Conservation (phyloP, 2,113 vertebrate genomes). For the Podiceps cristatus region DNA sequence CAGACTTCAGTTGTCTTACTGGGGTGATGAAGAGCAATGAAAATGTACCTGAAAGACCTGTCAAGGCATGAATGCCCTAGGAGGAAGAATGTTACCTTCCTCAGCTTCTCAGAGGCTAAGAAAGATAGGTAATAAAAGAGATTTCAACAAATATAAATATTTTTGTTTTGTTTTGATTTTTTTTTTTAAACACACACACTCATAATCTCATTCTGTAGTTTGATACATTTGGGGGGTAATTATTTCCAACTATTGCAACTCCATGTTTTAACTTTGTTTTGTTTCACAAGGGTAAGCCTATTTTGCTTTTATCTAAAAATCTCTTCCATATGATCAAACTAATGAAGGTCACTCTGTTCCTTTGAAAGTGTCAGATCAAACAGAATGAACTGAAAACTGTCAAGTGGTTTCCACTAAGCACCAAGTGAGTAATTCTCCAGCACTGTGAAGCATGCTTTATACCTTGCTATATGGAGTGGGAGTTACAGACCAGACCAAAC, state of each 20-base stretch:
- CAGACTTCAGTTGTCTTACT: background rate
- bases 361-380: slow-evolving; percentile 56
- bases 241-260: background rate
- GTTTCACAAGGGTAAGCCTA: background rate
- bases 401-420: slow-evolving; percentile 18
- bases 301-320: slow-evolving; percentile 36
- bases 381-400: slow-evolving; percentile 33
- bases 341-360: slow-evolving; percentile 34
- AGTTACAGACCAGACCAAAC: background rate
- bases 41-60: background rate
- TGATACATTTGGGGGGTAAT: background rate
- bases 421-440: slow-evolving; percentile 11
- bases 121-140: background rate
- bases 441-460: background rate
- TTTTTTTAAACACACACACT: background rate
- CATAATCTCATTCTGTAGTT: background rate
- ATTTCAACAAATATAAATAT: background rate
- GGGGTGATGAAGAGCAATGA: background rate
- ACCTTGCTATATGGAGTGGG: background rate
- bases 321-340: background rate
- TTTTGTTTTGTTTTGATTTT: background rate
- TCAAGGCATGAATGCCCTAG: background rate
- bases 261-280: background rate
- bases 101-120: background rate
- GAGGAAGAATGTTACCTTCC: background rate